Evolutionary conservation across 2,113 vertebrate genomes (phyloP).

Genomic region (Macquaria ambigua): DNA sequence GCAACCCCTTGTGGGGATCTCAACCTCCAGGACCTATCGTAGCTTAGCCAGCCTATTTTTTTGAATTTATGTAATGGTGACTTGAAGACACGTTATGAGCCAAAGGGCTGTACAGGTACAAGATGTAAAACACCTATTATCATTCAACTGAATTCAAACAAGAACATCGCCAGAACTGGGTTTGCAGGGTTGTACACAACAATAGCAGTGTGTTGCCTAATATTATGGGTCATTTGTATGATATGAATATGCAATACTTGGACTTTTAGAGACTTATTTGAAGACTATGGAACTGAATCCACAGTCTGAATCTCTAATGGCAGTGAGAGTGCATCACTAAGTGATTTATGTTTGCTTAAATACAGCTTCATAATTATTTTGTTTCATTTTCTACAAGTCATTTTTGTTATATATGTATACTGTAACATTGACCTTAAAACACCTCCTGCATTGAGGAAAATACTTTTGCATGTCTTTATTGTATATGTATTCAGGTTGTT

Average conservation of each 20-base stretch:
- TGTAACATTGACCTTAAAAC: not conserved
- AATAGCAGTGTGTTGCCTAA: not conserved
- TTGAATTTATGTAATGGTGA: not conserved
- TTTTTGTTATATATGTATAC: not conserved
- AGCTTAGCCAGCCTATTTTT: not conserved
- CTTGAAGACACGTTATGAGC: not conserved
- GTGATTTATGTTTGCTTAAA: not conserved
- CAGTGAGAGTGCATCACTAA: not conserved
- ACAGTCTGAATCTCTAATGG: not conserved
- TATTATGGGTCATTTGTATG: not conserved
- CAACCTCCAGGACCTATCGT: too few relatives aligned
- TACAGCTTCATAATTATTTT: not conserved
- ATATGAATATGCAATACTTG: not conserved
- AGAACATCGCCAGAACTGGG: not conserved
- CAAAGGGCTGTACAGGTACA: not conserved
- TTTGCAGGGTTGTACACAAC: not conserved
- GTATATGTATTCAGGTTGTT: conserved; percentile 3
- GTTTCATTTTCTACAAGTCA: not conserved
- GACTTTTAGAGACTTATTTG: not conserved
- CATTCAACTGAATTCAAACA: conserved; percentile 4
- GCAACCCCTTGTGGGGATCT: not conserved
- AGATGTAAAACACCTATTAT: not conserved
- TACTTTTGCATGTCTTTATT: not conserved
- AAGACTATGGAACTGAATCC: not conserved
- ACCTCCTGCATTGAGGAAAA: not conserved